Conservation (phyloP, 1,140 invertebrate genomes). For the Caenorhabditis latens region DNA sequence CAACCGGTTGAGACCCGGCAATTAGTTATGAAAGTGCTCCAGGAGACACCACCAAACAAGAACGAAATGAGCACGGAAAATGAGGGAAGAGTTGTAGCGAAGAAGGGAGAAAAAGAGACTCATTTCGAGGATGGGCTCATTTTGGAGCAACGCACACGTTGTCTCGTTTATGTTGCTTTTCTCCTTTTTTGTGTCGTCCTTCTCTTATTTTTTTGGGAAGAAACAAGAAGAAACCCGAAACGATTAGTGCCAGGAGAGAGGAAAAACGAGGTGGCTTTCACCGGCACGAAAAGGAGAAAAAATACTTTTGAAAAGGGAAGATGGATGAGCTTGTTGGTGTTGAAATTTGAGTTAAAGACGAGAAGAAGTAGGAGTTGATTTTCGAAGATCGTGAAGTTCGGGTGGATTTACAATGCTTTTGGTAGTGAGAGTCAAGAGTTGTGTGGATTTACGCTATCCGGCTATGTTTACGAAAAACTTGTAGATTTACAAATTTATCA, state of each 20-base stretch:
- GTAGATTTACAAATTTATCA: too few relatives aligned
- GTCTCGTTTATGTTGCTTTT: not conserved
- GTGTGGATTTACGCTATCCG: too few relatives aligned
- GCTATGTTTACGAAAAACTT: too few relatives aligned
- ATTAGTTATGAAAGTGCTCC: slow-evolving; percentile 30
- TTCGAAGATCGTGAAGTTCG: too few relatives aligned
- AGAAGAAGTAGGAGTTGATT: too few relatives aligned
- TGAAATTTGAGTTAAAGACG: too few relatives aligned
- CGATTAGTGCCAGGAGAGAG: not conserved
- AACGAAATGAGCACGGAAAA: not conserved
- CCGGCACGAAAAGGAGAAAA: not conserved
- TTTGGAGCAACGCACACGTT: slow-evolving; percentile 33
- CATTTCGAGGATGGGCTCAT: slow-evolving; percentile 52
- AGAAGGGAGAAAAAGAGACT: slow-evolving; percentile 2
- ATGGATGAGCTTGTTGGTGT: not conserved
- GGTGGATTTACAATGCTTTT: too few relatives aligned
- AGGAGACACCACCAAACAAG: not conserved
- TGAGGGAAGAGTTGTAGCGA: not conserved
- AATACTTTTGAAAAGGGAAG: not conserved
- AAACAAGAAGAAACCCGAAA: slow-evolving; percentile 3
- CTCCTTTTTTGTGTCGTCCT: not conserved
- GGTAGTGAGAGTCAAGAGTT: too few relatives aligned
- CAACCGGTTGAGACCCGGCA: not conserved
- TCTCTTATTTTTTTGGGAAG: not conserved
- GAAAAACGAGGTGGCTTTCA: not conserved